Conservation (phyloP, 2,888 invertebrate genomes). For the Deroplatys truncata region DNA sequence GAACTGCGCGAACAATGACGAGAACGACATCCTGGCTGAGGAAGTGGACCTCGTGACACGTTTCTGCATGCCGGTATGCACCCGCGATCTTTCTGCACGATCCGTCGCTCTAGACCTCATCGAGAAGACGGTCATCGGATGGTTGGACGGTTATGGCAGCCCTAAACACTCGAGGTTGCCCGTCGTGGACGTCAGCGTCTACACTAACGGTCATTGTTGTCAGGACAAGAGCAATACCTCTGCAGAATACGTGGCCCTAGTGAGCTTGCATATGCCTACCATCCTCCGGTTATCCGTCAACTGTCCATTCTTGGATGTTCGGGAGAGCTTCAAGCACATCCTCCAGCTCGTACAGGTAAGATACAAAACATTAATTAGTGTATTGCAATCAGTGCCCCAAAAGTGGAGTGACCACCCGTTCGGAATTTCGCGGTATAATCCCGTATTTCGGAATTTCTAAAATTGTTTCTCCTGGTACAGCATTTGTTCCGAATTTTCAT, state of each 20-base stretch:
- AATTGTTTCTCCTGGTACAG: background rate
- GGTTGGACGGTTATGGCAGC: constrained; percentile 52
- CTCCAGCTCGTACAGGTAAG: constrained; percentile 56
- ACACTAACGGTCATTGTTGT: constrained; percentile 28
- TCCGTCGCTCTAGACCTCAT: constrained; percentile 51
- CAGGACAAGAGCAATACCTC: background rate
- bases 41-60: constrained; percentile 50
- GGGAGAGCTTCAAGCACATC: constrained; percentile 54
- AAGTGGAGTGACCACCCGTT: background rate
- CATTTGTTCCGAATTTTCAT: background rate
- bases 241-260: constrained; percentile 49
- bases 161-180: constrained; percentile 44
- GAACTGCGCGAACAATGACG: background rate
- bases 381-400: no score
- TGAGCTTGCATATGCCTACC: constrained; percentile 54
- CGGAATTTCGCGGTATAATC: no score
- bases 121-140: constrained; percentile 51
- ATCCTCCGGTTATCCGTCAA: constrained; percentile 54
- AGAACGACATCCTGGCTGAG: constrained; percentile 24
- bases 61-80: constrained; percentile 52
- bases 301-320: constrained; percentile 57
- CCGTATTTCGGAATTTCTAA: background rate
- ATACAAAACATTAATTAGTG: no score
- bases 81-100: constrained; percentile 49
- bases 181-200: constrained; percentile 19